Percentiles rank a stretch among this genome's conserved stretches.
These are phyloP conservation scores for Scaptomyza pallida DNA, from an alignment of 1,140 invertebrate genomes.

Conservation along the genomic window DNA sequence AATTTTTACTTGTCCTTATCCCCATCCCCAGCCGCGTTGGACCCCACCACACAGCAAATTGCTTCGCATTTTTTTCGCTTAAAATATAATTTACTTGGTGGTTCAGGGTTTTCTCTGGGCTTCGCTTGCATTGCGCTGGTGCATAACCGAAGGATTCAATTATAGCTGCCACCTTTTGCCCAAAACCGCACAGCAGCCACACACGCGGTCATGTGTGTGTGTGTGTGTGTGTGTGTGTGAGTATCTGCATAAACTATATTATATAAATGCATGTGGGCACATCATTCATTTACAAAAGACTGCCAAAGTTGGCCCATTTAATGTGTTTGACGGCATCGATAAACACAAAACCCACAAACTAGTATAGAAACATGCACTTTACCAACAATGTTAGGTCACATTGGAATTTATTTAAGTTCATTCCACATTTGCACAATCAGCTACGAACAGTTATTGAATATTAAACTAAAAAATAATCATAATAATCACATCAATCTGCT, in stretches of 20 bases:
- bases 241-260: neutral
- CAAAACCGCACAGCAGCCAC: conserved; percentile 45
- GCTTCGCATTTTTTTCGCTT: conserved; percentile 58
- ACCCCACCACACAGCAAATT: conserved; percentile 51
- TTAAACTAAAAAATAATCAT: too few relatives aligned
- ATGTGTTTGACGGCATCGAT: conserved; percentile 19
- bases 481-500: neutral
- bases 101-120: conserved; percentile 9
- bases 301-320: conserved; percentile 19
- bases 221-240: neutral
- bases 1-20: conserved; percentile 52
- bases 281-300: conserved; percentile 15
- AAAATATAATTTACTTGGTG: conserved; percentile 65
- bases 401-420: conserved; percentile 1
- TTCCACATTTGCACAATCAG: too few relatives aligned
- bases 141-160: conserved; percentile 72
- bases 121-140: conserved; percentile 25
- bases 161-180: conserved; percentile 57
- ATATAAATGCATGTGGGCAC: neutral
- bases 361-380: too few relatives aligned
- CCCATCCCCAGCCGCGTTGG: too few relatives aligned
- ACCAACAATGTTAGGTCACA: too few relatives aligned
- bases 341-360: conserved; percentile 2
- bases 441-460: too few relatives aligned
- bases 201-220: conserved; percentile 14